Evolutionary conservation across 2,888 invertebrate species (phyloP).

Genomic region (Idaea dimidiata): DNA sequence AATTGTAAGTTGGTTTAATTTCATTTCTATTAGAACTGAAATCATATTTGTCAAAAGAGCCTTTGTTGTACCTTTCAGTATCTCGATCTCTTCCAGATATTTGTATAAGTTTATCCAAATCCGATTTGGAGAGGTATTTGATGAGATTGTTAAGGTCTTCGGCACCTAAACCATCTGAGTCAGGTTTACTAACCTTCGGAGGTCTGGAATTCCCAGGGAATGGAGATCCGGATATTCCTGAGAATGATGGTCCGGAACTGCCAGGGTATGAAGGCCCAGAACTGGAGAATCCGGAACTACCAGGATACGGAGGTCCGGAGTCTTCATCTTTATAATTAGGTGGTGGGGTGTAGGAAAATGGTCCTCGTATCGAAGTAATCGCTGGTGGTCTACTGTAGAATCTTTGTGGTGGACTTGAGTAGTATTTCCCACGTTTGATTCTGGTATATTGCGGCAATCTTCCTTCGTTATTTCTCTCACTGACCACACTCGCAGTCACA

Average conservation of each 20-base stretch:
- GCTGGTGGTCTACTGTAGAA: slow-evolving; percentile 57
- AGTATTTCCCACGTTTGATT: slow-evolving; percentile 62
- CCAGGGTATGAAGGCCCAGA: background rate
- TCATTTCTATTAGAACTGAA: slow-evolving; percentile 26
- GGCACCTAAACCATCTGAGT: slow-evolving; percentile 53
- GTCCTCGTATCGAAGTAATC: slow-evolving; percentile 41
- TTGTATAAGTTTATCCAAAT: slow-evolving; percentile 63
- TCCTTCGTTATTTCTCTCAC: slow-evolving; percentile 41
- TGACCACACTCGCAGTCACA: slow-evolving; percentile 37
- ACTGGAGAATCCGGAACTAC: slow-evolving; percentile 33
- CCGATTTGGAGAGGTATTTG: slow-evolving; percentile 64
- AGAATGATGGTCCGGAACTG: slow-evolving; percentile 7
- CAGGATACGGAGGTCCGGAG: slow-evolving; percentile 14
- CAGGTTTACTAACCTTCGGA: slow-evolving; percentile 61
- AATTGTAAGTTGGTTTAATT: slow-evolving; percentile 26
- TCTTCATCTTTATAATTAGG: slow-evolving; percentile 41
- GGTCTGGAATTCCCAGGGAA: slow-evolving; percentile 29
- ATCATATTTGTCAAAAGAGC: slow-evolving; percentile 21
- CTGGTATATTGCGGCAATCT: slow-evolving; percentile 39
- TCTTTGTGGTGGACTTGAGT: slow-evolving; percentile 49
- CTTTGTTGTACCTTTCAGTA: slow-evolving; percentile 25
- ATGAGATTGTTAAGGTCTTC: slow-evolving; percentile 63
- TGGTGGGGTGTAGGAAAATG: slow-evolving; percentile 62
- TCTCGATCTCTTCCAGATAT: slow-evolving; percentile 45
- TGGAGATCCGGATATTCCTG: slow-evolving; percentile 9